Evolutionary conservation across 2,113 vertebrate species (phyloP), one percentile per base, ranked within the genome.

Genomic region (Ceyx margarethae): DNA sequence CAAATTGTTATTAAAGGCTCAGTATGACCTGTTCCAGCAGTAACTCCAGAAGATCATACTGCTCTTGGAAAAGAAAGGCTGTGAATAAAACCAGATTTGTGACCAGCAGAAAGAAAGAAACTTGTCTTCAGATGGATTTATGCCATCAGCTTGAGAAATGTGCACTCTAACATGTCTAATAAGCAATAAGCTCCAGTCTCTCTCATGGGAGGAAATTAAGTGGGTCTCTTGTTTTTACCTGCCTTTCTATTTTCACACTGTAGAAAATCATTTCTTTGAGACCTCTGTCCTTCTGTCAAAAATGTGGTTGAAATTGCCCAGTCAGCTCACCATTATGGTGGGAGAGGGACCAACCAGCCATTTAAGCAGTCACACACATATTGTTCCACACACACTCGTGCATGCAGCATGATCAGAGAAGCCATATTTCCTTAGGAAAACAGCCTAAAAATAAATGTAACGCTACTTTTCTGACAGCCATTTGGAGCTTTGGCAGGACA

Each of bases 391-490:
- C 13, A 71, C 18, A 26, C 11, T 75, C 66, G 61, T 82, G 64
- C 86, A 92, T 81, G 74, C 17, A 51, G 56, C 35, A 53, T 84
- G 84, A 90, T 86, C 53, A 84, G 84, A 90, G 81, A 40, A 93
- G 48, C 48, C 78, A 79, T 92, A 87, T 91, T 95, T 96, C 77
- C 69, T 87, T 57, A 87, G 89, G 86, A 89, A 85, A 83, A 85
- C 46, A 68, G 53, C 26, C 76, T 93, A 93, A 90, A 93, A 91
- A 93, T 86, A 93, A 90, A 86, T 84, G 33, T 33, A 95, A 54
- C 5, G 2, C 45, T 79, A 65, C 86, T 85, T 90, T 87, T 93
- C 74, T 95, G 89, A 87, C 95, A 94, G 81, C 15, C 83, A 79
- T 84, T 91, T 72, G 64, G 77, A 81, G 58, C 51, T 81, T 73